Conservation (phyloP, 2,888 invertebrate genomes). For the Phalera bucephala region DNA sequence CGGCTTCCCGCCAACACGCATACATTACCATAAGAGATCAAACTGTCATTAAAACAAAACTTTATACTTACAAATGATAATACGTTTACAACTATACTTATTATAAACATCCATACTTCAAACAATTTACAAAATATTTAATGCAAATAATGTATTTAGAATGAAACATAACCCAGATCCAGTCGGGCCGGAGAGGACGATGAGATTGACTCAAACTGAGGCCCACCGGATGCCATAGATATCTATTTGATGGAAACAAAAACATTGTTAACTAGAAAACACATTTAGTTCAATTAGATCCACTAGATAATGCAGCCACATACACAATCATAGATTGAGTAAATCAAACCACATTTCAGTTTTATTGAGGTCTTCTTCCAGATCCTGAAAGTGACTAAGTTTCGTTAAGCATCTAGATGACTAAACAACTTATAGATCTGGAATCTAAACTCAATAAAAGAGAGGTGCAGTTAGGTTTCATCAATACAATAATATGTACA, state of each 20-base stretch:
- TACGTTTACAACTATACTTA: slow-evolving; percentile 76
- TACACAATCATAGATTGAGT: no score
- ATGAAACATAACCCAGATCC: slow-evolving; percentile 39
- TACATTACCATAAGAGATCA: slow-evolving; percentile 79
- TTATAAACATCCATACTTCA: slow-evolving; percentile 71
- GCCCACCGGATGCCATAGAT: slow-evolving; percentile 33
- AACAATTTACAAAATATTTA: slow-evolving; percentile 73
- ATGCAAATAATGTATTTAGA: slow-evolving; percentile 50
- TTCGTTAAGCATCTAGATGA: no score
- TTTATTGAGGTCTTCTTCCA: slow-evolving; percentile 4
- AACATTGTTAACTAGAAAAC: neutral
- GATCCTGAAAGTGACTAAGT: no score
- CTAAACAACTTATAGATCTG: no score
- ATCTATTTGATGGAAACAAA: slow-evolving; percentile 16
- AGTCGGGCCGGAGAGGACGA: slow-evolving; percentile 34
- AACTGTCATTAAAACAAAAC: slow-evolving; percentile 76
- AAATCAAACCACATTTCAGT: neutral
- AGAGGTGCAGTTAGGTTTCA: no score
- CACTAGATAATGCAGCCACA: neutral
- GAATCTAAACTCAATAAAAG: no score
- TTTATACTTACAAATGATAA: slow-evolving; percentile 75
- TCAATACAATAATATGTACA: no score
- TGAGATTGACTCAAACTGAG: slow-evolving; percentile 32
- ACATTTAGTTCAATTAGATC: no score
- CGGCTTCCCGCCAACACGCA: slow-evolving; percentile 50